Conservation (phyloP, 2,797 vertebrate species). For the Gadopsis marmoratus region DNA sequence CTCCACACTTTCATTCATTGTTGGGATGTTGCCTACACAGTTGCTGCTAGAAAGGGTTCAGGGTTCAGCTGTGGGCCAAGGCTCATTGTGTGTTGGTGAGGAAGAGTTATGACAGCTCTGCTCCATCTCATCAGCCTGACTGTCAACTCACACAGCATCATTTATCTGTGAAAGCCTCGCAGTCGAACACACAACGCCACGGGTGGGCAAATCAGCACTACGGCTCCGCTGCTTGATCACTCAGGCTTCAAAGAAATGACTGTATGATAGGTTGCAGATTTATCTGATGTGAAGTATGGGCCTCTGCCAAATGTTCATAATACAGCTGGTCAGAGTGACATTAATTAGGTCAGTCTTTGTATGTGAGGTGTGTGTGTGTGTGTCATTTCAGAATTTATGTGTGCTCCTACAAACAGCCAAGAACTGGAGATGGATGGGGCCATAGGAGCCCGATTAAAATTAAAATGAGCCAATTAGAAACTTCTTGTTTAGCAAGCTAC, state of each 20-base stretch:
- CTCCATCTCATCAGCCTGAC: constrained; percentile 63
- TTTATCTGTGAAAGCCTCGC: constrained; percentile 61
- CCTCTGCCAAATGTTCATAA: constrained; percentile 19
- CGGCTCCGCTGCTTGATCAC: constrained; percentile 16
- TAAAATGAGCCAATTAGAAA: constrained; percentile 66
- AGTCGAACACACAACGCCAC: constrained; percentile 36
- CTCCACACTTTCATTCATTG: not conserved
- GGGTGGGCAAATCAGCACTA: constrained; percentile 45
- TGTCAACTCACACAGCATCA: constrained; percentile 54
- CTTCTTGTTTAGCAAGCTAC: constrained; percentile 2
- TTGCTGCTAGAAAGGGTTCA: constrained; percentile 16
- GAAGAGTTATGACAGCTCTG: constrained; percentile 64
- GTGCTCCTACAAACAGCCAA: constrained; percentile 11
- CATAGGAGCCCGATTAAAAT: constrained; percentile 50
- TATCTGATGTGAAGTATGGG: constrained; percentile 33
- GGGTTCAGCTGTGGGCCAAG: constrained; percentile 66
- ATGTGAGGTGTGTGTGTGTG: not conserved
- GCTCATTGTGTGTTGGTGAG: constrained; percentile 37
- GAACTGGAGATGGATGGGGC: constrained; percentile 7
- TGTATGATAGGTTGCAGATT: constrained; percentile 40
- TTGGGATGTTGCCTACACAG: not conserved
- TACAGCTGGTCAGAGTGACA: constrained; percentile 17
- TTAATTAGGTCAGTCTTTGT: constrained; percentile 12
- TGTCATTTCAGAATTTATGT: constrained; percentile 21
- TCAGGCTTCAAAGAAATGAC: constrained; percentile 38